Conservation (phyloP, 23 tunicate genomes). For the Botrylloides violaceus region DNA sequence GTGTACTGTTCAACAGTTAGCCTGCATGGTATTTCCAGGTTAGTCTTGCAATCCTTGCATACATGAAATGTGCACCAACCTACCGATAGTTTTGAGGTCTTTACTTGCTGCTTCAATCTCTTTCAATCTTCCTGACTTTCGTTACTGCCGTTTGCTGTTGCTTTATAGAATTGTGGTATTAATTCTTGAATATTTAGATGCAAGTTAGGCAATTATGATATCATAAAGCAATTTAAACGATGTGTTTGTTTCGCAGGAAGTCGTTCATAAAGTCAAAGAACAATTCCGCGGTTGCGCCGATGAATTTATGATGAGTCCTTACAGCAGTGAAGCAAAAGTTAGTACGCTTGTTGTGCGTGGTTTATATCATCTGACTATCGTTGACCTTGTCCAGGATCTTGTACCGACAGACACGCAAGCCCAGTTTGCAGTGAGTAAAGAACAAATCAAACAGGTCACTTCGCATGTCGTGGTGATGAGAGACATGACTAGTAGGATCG, state of each 20-base stretch:
- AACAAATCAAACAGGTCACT: conserved; percentile 73
- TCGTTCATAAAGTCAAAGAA: conserved; percentile 89
- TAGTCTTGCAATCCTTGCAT: too few relatives aligned
- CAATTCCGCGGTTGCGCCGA: conserved; percentile 76
- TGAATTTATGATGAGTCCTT: conserved; percentile 58
- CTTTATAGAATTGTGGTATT: too few relatives aligned
- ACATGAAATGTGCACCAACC: too few relatives aligned
- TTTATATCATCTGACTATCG: background rate
- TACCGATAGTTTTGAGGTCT: too few relatives aligned
- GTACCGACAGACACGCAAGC: conserved; percentile 74
- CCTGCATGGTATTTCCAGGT: too few relatives aligned
- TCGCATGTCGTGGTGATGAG: conserved; percentile 53
- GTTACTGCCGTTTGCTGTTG: too few relatives aligned
- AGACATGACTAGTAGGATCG: conserved; percentile 69
- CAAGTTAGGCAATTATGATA: too few relatives aligned
- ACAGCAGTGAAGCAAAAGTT: conserved; percentile 69
- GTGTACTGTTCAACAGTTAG: too few relatives aligned
- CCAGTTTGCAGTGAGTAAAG: conserved; percentile 75
- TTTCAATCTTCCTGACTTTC: too few relatives aligned
- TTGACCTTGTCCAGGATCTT: conserved; percentile 33
- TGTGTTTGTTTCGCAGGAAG: conserved; percentile 77
- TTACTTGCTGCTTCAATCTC: too few relatives aligned
- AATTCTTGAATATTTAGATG: too few relatives aligned
- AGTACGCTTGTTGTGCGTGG: background rate
- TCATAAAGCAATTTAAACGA: too few relatives aligned